Evolutionary conservation across 2,113 vertebrate species (phyloP), one percentile per base, ranked within the genome.

Genomic region (Apaloderma vittatum): DNA sequence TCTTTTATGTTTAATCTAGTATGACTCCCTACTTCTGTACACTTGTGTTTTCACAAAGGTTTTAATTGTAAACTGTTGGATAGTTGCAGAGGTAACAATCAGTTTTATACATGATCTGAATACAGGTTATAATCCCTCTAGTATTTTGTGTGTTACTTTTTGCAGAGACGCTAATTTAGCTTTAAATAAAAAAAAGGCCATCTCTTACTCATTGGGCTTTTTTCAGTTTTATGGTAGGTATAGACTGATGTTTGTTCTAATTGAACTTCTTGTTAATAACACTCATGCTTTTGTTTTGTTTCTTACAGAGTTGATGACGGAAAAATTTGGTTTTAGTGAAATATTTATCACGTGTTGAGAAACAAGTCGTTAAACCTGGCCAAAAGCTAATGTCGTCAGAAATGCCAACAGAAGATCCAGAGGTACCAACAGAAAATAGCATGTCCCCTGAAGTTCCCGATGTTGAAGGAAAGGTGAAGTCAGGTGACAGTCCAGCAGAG

Each of bases 311-410:
- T 0, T 37, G 8, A 16, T 46, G 49, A 59, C 43, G 18, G 36
- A 48, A 61, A 65, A 63, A 18, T 24, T 80, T 36, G 11, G 9
- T 94, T 58, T 95, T 76, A 27, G 29, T 73, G 48, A 87, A 45
- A 14, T 61, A 63, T 1, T 57, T 6, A 2, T 13, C 13, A 15
- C 1, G 2, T 46, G 10, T 48, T 92, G 34, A 87, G 52, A 70
- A 75, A 34, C 43, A 27, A 82, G 22, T 49, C 45, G 52, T 17
- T 45, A 70, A 89, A 48, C 8, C 34, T 1, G 2, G 6, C 45
- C 29, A n/a, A 88, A 90, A 93, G 29, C 55, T 70, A 23, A 98
- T 98, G 98, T 96, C 98, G 0, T 97, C 96, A 36, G 93, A 96
- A 92, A 88, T 16, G 0, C 80, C 84, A 32, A 16, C 67, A 80